Conservation (phyloP, 2,113 vertebrate species). For the Glaucidium brasilianum region DNA sequence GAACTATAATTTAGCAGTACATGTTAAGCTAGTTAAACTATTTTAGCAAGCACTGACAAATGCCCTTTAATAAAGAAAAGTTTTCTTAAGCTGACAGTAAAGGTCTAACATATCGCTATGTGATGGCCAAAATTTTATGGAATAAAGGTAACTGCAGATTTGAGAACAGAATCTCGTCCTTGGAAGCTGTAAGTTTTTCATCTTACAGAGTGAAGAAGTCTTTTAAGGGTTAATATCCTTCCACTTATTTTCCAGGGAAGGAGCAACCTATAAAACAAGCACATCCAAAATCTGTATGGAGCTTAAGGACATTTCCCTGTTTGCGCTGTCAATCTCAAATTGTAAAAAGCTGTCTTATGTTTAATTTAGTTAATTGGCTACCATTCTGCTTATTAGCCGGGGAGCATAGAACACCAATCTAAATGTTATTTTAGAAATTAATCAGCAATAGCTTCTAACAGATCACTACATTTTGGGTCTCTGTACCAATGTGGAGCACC, state of each 20-base stretch:
- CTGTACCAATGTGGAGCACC: not conserved
- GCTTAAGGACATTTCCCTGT: not conserved
- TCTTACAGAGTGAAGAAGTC: not conserved
- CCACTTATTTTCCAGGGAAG: not conserved
- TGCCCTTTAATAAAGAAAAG: not conserved
- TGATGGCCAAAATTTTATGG: not conserved
- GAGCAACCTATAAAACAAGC: conserved; percentile 5
- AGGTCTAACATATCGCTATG: not conserved
- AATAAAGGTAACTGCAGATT: not conserved
- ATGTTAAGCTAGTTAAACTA: not conserved
- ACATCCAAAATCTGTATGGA: not conserved
- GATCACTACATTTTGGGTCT: not conserved
- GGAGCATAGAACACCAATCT: not conserved
- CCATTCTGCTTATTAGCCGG: not conserved
- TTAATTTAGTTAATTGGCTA: not conserved
- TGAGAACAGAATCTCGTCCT: not conserved
- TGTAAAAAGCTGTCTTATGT: not conserved
- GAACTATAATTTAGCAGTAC: not conserved
- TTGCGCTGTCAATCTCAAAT: not conserved
- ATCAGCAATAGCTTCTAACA: not conserved
- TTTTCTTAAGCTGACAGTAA: not conserved
- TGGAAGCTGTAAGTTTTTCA: not conserved
- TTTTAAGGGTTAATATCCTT: not conserved
- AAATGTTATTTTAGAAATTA: not conserved
- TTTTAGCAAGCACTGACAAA: not conserved